phyloP scores from a whole-genome alignment of 2,888 invertebrate species.

The Brenthis daphne region DNA sequence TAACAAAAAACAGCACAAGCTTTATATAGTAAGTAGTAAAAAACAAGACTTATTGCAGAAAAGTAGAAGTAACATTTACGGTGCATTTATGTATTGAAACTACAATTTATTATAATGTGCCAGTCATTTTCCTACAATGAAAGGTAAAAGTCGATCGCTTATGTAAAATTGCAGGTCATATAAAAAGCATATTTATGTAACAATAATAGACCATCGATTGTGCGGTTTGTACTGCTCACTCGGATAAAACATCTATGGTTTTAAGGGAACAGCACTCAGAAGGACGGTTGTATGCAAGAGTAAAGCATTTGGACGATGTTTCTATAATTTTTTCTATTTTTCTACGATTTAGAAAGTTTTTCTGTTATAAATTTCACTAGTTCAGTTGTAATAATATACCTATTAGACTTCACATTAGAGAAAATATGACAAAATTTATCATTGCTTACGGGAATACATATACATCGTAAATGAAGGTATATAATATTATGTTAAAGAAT shows the following conservation, averaged over 20 bases:
- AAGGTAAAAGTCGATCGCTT: slow-evolving; percentile 29
- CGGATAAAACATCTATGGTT: slow-evolving; percentile 78
- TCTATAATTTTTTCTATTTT: not conserved
- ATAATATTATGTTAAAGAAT: too few relatives aligned
- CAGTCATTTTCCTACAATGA: slow-evolving; percentile 24
- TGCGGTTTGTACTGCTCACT: slow-evolving; percentile 49
- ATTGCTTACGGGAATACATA: too few relatives aligned
- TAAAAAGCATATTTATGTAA: slow-evolving; percentile 37
- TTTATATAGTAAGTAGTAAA: not conserved
- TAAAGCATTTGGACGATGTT: not conserved
- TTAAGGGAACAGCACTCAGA: slow-evolving; percentile 77
- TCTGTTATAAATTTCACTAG: not conserved
- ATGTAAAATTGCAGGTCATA: slow-evolving; percentile 32
- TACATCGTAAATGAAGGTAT: too few relatives aligned
- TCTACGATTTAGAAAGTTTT: not conserved
- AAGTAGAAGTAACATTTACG: slow-evolving; percentile 6
- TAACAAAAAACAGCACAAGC: not conserved
- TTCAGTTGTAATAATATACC: too few relatives aligned
- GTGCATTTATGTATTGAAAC: not conserved
- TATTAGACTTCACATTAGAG: too few relatives aligned
- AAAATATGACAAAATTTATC: too few relatives aligned
- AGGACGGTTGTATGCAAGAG: slow-evolving; percentile 50
- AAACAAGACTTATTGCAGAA: not conserved
- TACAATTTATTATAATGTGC: slow-evolving; percentile 11
- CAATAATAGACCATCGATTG: slow-evolving; percentile 37